Evolutionary conservation across 2,113 vertebrate genomes (phyloP).

Genomic region (Phalacrocorax pelagicus): DNA sequence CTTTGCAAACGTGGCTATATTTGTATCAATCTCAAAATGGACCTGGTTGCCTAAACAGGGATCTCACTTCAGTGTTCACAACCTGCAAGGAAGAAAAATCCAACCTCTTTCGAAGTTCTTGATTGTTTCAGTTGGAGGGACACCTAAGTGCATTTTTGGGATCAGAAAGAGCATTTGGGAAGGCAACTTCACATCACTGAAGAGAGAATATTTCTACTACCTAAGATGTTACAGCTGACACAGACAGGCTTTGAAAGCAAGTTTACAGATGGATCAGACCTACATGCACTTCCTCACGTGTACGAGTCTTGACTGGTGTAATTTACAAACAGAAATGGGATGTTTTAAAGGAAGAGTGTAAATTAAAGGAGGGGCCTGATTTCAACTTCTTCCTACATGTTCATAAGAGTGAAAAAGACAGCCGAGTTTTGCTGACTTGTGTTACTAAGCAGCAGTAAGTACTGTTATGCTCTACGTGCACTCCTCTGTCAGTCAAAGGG

Average conservation of each 20-base stretch:
- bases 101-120: neutral
- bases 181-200: neutral
- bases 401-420: neutral
- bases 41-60: neutral
- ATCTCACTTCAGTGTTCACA: neutral
- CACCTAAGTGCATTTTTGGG: neutral
- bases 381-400: neutral
- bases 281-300: neutral
- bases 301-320: neutral
- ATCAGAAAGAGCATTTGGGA: neutral
- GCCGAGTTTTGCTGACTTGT: neutral
- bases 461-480: accelerated
- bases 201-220: neutral
- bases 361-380: neutral
- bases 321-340: neutral
- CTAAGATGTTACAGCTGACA: neutral
- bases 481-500: neutral
- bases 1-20: neutral
- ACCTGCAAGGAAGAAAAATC: neutral
- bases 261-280: neutral
- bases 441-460: neutral
- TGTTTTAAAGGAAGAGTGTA: neutral
- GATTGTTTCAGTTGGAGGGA: neutral
- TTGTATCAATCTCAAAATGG: neutral
- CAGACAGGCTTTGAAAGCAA: neutral